A percentile compares a stretch with the other conserved stretches of the same genome.
Evolutionary conservation across 2,888 invertebrate genomes (phyloP).

Genomic region (Ashinkailepas kermadecensis): DNA sequence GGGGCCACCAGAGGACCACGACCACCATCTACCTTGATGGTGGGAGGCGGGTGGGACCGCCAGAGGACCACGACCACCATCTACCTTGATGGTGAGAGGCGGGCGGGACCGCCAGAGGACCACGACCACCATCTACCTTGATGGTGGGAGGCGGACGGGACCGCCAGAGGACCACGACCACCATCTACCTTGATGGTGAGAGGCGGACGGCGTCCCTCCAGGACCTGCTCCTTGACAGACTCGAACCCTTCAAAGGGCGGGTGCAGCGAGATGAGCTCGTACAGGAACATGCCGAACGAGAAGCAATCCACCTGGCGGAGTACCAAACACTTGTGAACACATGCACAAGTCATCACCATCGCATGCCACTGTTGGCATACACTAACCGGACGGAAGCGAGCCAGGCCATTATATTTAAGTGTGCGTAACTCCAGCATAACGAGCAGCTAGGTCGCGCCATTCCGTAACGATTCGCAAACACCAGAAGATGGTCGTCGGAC

Average conservation of each 20-base stretch:
- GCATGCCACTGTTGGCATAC: background rate
- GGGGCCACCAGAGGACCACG: no score
- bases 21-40: no score
- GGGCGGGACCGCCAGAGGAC: no score
- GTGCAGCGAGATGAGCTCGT: constrained; percentile 84
- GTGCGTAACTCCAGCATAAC: no score
- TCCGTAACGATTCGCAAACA: no score
- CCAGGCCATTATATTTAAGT: no score
- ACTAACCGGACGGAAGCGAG: background rate
- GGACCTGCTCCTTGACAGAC: constrained; percentile 90
- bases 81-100: constrained; percentile 69
- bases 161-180: no score
- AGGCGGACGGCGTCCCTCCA: constrained; percentile 88
- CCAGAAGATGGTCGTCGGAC: no score
- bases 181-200: constrained; percentile 67
- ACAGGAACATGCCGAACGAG: constrained; percentile 97
- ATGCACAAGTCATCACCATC: background rate
- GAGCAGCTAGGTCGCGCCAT: no score
- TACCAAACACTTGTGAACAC: constrained; percentile 21
- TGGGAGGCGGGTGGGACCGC: no score
- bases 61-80: no score
- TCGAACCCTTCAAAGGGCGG: constrained; percentile 95
- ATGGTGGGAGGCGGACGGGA: constrained; percentile 81
- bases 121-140: constrained; percentile 61
- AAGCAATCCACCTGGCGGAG: constrained; percentile 82